Base-by-base conservation (phyloP, 1,140 invertebrate species). In the Atopsyche davidsoni region DNA sequence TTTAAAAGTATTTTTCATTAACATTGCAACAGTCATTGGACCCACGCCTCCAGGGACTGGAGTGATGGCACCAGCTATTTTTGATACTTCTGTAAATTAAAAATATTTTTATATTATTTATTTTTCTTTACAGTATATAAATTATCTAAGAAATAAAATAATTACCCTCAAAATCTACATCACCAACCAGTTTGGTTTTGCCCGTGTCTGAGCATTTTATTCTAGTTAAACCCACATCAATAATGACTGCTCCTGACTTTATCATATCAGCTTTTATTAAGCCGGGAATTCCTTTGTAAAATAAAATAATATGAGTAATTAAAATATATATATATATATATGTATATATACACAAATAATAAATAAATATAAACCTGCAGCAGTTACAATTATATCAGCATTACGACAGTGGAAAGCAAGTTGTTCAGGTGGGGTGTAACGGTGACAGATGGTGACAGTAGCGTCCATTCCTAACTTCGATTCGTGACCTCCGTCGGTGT, bases 1-100 rank as follows among this genome's bases (percentile, higher is more conserved):
- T 56, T 77, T 69, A 16, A 91, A 72, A 0, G 89, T 92, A 61
- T 93, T 93, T 46, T 78, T 79, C 83, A 93, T 89, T 6, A 93
- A 67, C 87, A 92, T 92, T 1, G 87, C 83, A 0, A 92, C 88
- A 3, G 89, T 92, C 84, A 92, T 88, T 1, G 90, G 89, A 0
- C 90, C 90, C 17, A 92, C 89, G 10, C 89, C 90, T 10, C 90
- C 90, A 4, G 90, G 89, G 1, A 92, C 89, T 6, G 89, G 88
- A 1, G 88, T 89, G 22, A 92, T 85, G 22, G 81, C 70, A n/a
- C 85, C 85, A 7, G 87, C 88, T 6, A 89, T 69, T 66, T 87
- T 72, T 45, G 78, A 79, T 0, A 88, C 84, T 62, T 76, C 81
- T 88, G 75, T 18, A 77, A 68, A 42, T 55, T 44, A 42, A 21